A percentile compares a stretch with the other conserved stretches of the same genome.
Conservation (phyloP, 2,797 vertebrate genomes). For the Bradypodion pumilum region DNA sequence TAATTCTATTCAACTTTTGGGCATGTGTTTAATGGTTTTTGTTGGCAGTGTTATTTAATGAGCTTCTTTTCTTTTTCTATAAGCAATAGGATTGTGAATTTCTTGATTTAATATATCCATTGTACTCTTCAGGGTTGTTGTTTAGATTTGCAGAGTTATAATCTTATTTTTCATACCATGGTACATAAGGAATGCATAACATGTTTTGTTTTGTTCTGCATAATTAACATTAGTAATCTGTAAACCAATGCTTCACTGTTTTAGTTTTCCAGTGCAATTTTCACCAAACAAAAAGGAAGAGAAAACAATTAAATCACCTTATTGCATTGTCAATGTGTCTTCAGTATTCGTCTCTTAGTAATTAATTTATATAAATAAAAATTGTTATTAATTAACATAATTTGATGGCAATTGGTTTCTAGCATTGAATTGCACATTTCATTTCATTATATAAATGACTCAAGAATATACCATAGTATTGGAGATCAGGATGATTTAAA, state of each 20-base stretch:
- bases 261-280: constrained; percentile 21
- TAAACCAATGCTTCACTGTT: background rate
- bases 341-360: constrained; percentile 14
- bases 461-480: background rate
- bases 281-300: constrained; percentile 14
- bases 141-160: background rate
- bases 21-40: background rate
- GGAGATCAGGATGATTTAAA: background rate
- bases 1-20: background rate
- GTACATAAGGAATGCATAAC: background rate
- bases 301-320: constrained; percentile 42
- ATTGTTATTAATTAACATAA: constrained; percentile 39
- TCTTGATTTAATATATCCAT: background rate
- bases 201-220: background rate
- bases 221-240: constrained; percentile 21
- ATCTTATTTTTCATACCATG: background rate
- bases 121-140: background rate
- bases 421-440: constrained; percentile 9
- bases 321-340: constrained; percentile 27
- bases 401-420: constrained; percentile 29
- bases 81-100: background rate
- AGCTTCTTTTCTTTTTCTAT: background rate
- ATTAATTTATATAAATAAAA: constrained; percentile 38
- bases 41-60: background rate
- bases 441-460: background rate